Conservation (phyloP, 2,113 vertebrate species). For the Panthera uncia region DNA sequence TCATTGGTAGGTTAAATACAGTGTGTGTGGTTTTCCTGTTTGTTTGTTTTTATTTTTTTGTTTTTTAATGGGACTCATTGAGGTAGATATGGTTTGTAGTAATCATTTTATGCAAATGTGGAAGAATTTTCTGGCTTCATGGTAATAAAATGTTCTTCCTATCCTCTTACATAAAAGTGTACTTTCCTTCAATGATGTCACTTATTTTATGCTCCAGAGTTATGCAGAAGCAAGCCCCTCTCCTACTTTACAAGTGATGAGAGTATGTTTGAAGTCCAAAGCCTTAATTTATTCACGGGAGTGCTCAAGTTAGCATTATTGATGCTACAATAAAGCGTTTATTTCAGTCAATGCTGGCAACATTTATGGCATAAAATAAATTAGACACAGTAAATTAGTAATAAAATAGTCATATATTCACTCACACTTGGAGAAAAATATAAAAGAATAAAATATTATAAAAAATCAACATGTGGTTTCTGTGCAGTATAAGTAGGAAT, state of each 20-base stretch:
- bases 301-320: conserved; percentile 9
- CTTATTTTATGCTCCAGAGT: conserved; percentile 39
- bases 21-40: not conserved
- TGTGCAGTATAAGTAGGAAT: conserved; percentile 17
- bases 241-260: not conserved
- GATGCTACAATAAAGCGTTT: conserved; percentile 21
- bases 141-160: not conserved
- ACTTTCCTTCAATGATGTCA: conserved; percentile 1
- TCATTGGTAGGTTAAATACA: not conserved
- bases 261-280: not conserved
- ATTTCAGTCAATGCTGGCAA: not conserved
- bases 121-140: conserved; percentile 14
- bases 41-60: not conserved
- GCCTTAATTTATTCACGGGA: not conserved
- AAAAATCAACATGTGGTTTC: conserved; percentile 25
- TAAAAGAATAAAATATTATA: not conserved
- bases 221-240: not conserved
- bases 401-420: not conserved
- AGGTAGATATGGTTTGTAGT: not conserved
- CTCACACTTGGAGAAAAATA: not conserved
- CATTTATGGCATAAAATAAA: conserved; percentile 14
- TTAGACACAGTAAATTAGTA: not conserved
- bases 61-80: not conserved
- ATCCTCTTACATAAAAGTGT: not conserved
- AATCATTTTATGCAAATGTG: not conserved